A percentile compares a stretch with the other conserved stretches of the same genome.
phyloP scores from a whole-genome alignment of 2,888 invertebrate species.

The Ophion slaviceki region DNA sequence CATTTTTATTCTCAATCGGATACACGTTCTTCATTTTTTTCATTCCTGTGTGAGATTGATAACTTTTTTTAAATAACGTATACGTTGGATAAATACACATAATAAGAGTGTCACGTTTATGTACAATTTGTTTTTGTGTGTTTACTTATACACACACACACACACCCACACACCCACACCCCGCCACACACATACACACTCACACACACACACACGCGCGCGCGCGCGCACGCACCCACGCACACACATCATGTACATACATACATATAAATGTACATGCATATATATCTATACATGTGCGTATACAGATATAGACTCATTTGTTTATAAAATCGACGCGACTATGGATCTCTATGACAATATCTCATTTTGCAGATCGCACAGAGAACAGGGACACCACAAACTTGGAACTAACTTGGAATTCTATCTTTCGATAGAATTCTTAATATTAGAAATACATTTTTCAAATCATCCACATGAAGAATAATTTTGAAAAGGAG shows the following conservation, averaged over 20 bases:
- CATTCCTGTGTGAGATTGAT: slow-evolving; percentile 43
- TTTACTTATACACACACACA: neutral
- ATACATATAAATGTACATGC: neutral
- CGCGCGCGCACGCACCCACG: no score
- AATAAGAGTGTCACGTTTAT: slow-evolving; percentile 58
- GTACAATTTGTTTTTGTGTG: slow-evolving; percentile 33
- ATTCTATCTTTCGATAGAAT: no score
- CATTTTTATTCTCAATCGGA: slow-evolving; percentile 47
- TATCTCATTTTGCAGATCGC: neutral
- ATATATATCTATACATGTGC: neutral
- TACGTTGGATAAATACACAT: slow-evolving; percentile 61
- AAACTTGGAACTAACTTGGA: no score
- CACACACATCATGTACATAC: no score
- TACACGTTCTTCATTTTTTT: slow-evolving; percentile 30
- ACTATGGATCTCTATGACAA: neutral
- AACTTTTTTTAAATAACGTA: slow-evolving; percentile 48
- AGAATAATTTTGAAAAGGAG: no score
- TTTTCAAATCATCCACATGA: no score
- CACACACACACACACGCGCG: no score
- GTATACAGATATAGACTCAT: neutral
- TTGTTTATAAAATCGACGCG: slow-evolving; percentile 1
- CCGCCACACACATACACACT: no score
- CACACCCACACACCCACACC: no score
- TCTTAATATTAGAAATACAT: no score
- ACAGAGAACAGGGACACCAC: no score